Percentiles rank a stretch among this genome's conserved stretches.
Conservation (phyloP, 2,797 vertebrate genomes). For the Heteromormyrus szaboi region DNA sequence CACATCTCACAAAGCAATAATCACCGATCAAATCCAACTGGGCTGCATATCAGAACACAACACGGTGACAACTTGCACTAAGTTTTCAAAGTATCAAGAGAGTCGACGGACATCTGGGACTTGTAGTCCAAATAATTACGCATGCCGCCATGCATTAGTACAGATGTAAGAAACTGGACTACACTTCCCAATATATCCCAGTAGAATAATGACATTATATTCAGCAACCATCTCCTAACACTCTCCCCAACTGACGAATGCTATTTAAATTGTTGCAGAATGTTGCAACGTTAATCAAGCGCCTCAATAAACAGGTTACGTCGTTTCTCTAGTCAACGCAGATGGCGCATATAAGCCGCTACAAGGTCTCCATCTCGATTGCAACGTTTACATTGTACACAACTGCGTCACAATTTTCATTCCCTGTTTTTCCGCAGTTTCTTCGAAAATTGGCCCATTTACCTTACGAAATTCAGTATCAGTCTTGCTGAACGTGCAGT, state of each 20-base stretch:
- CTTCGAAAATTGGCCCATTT: slow-evolving; percentile 48
- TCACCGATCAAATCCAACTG: not conserved
- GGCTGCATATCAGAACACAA: slow-evolving; percentile 38
- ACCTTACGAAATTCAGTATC: slow-evolving; percentile 6
- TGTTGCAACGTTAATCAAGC: slow-evolving; percentile 17
- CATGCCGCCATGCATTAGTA: not conserved
- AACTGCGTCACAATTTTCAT: slow-evolving; percentile 79
- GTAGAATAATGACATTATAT: slow-evolving; percentile 50
- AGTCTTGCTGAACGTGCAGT: not conserved
- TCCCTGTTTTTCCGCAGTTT: slow-evolving; percentile 59
- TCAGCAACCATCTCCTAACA: slow-evolving; percentile 58
- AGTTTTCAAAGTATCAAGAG: slow-evolving; percentile 74
- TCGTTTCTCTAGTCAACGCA: slow-evolving; percentile 15
- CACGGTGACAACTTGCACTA: slow-evolving; percentile 67
- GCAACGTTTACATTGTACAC: slow-evolving; percentile 55
- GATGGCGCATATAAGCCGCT: slow-evolving; percentile 31
- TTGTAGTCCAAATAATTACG: slow-evolving; percentile 58
- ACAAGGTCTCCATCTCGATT: slow-evolving; percentile 34
- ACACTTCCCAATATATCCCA: slow-evolving; percentile 57
- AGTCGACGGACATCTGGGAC: slow-evolving; percentile 50
- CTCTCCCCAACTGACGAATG: slow-evolving; percentile 61
- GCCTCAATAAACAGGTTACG: not conserved
- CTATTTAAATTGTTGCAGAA: slow-evolving; percentile 46
- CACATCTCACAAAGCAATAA: not conserved
- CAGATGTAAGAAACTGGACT: slow-evolving; percentile 39